phyloP scores from a whole-genome alignment of 2,113 vertebrate genomes.

The Corvus hawaiiensis region DNA sequence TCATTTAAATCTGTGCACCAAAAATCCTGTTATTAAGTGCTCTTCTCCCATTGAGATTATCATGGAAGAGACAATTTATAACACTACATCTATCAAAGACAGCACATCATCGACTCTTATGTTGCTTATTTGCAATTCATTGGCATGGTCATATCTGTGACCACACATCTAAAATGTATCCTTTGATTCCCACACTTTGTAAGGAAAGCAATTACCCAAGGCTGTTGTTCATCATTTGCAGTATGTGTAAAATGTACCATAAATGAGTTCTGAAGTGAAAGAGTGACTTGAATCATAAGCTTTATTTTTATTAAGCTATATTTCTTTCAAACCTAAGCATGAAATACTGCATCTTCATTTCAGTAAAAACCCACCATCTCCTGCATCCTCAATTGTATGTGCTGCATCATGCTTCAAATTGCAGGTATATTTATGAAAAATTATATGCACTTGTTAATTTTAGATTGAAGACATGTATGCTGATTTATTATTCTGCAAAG shows the following conservation, averaged over 20 bases:
- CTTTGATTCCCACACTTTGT: not conserved
- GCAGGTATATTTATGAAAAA: not conserved
- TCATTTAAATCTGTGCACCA: not conserved
- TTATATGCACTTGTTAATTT: not conserved
- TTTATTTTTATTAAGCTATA: slow-evolving; percentile 17
- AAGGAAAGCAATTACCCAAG: slow-evolving; percentile 2
- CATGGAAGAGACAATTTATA: not conserved
- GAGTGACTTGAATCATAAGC: slow-evolving; percentile 15
- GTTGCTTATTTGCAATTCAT: slow-evolving; percentile 13
- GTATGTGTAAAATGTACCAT: not conserved
- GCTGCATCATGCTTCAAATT: not conserved
- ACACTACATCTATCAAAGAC: not conserved
- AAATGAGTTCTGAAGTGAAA: slow-evolving; percentile 28
- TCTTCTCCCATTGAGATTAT: not conserved
- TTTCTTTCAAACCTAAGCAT: not conserved
- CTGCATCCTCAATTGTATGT: not conserved
- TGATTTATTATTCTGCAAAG: not conserved
- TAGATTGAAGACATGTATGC: not conserved
- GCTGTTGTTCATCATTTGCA: not conserved
- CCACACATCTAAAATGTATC: not conserved
- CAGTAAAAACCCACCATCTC: not conserved
- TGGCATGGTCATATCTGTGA: not conserved
- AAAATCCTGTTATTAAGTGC: not conserved
- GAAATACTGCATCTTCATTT: not conserved
- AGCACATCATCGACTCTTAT: not conserved